Evolutionary conservation across 35 echinoderm and acorn worm genomes (phyloP), one percentile per base, ranked within the genome.

Genomic region (Apostichopus parvimensis): DNA sequence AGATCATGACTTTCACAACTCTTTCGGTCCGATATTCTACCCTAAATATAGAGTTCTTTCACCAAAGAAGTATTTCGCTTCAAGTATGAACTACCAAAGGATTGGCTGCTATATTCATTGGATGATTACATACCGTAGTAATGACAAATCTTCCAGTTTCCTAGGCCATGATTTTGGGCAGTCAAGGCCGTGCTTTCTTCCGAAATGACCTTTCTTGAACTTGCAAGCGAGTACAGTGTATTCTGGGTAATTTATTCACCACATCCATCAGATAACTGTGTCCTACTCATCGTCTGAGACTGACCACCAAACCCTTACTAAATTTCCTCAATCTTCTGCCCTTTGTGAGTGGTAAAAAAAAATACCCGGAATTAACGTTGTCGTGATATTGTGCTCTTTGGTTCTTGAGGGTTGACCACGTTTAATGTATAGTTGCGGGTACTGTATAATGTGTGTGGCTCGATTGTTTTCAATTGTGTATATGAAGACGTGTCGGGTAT

Each of bases 211-310:
- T 91, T 91, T 79, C 89, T 57, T 91, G 89, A 91, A 91, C 89
- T 91, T 91, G 75, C 18, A 59, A 55, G 89, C 89, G 53, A 59
- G 89, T 79, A 52, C 34, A 23, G 8, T 91, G 89, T 52, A 91
- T 91, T 91, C 10, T 91, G 71, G 89, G 89, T 91, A 91, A 91
- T 91, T 88, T 88, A 91, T 91, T 91, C 89, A 91, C 89, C 89
- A 79, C 89, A 88, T 88, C 86, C 77, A 79, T 91, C 61, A 57
- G 52, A 53, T 57, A 53, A 57, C 79, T 82, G 45, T 54, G 55
- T 54, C 79, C 55, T 45, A 64, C 86, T 72, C 64, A 88, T 24
- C 15, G 68, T 82, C 79, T 28, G 62, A 72, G 64, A 72, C 86
- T 88, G 86, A 88, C 81, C 81, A 84, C 81, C n/a, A 75, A 84